Evolutionary conservation across 2,888 invertebrate species (phyloP), one percentile per base, ranked within the genome.

Genomic region (Chalcis sispes): DNA sequence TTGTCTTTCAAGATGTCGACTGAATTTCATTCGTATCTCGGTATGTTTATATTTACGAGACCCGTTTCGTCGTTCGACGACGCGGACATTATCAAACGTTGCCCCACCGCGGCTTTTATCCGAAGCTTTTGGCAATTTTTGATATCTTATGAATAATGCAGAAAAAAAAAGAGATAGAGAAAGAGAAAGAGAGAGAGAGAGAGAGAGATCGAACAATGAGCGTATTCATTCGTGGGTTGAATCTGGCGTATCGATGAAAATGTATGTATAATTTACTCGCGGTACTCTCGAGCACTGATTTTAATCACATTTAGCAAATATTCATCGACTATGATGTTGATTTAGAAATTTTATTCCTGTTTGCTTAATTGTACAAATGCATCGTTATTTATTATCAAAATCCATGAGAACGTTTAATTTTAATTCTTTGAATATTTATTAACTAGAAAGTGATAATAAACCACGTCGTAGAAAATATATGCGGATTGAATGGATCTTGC

Each of bases 121-220:
- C 25, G 29, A 1, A 27, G 32, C 52, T 0, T 18, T 15, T 23
- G 18, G 36, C n/a, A n/a, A 46, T n/a, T 3, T 1, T 8, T 32
- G 5, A 3, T 32, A 3, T 8, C 29, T 58, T 46, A 69, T 69
- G 67, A 69, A 69, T 69, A 69, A 69, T 69, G 58, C 67, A 62
- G 27, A n/a, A n/a, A n/a, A n/a, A n/a, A n/a, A n/a, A n/a, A n/a
- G n/a, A n/a, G n/a, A n/a, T n/a, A n/a, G n/a, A n/a, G n/a, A n/a
- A n/a, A n/a, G n/a, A n/a, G n/a, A n/a, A n/a, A n/a, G n/a, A n/a
- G n/a, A n/a, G n/a, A n/a, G n/a, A 48, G 36, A 50, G 50, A 18
- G n/a, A 8, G 23, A 23, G 59, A 32, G 59, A 40, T 3, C 13
- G 32, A 23, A 18, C 10, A n/a, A 32, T n/a, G 46, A 32, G 18